phyloP scores from a whole-genome alignment of 1,140 invertebrate genomes.

The Trinorchestia longiramus region DNA sequence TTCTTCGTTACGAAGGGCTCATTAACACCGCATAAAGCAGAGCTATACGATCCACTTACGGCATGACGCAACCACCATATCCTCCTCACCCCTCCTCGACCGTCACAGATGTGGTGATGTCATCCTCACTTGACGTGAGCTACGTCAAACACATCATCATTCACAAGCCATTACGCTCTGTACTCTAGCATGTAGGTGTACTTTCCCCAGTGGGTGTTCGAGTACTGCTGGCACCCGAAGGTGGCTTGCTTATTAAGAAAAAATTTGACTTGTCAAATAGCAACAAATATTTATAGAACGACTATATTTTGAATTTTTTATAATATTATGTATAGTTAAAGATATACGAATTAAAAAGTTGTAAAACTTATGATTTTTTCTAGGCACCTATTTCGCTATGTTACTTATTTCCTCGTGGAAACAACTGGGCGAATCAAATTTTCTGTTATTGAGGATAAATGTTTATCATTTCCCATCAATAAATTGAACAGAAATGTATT shows the following conservation, averaged over 20 bases:
- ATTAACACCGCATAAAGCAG: conserved; percentile 39
- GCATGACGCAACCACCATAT: conserved; percentile 16
- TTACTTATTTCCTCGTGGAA: no score
- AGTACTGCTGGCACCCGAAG: background rate
- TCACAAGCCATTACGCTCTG: background rate
- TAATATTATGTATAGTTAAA: no score
- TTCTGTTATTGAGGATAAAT: no score
- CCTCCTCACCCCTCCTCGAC: background rate
- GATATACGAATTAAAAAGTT: no score
- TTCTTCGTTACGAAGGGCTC: background rate
- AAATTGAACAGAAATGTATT: no score
- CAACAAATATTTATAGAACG: no score
- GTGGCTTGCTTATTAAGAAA: background rate
- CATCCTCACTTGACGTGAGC: background rate
- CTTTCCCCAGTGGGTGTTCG: background rate
- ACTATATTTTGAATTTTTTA: no score
- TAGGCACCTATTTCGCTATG: no score
- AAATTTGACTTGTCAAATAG: no score
- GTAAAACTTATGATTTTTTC: no score
- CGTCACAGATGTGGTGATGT: conserved; percentile 2
- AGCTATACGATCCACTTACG: background rate
- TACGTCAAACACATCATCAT: background rate
- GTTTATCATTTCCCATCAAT: no score
- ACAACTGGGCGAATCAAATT: no score
- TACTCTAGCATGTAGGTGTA: background rate